Evolutionary conservation across 2,113 vertebrate genomes (phyloP).

Genomic region (Spilogale gracilis): DNA sequence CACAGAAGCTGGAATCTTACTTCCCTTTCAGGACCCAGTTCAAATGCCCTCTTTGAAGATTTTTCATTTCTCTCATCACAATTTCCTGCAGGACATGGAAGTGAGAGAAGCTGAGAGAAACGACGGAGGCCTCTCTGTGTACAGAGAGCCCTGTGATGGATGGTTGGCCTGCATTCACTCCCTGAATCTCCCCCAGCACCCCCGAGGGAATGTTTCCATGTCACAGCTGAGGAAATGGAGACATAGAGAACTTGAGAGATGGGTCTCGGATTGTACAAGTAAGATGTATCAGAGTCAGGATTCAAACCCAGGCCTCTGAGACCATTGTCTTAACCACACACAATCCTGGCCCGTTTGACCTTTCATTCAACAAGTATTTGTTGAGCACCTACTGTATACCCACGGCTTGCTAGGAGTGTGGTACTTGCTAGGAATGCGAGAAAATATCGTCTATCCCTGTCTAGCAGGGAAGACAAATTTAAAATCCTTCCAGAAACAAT

Average conservation of each 20-base stretch:
- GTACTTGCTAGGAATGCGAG: background rate
- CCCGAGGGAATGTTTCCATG: background rate
- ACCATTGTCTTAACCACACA: background rate
- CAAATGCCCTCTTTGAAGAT: constrained; percentile 1
- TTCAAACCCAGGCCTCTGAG: background rate
- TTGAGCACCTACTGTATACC: background rate
- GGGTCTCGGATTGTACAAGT: background rate
- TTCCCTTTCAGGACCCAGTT: constrained; percentile 17
- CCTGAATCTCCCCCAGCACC: background rate
- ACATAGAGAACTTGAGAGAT: background rate
- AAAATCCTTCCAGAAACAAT: constrained; percentile 19
- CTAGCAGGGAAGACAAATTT: background rate
- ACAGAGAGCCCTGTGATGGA: background rate
- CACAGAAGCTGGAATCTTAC: background rate
- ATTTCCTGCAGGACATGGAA: background rate
- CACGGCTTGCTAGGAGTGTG: background rate
- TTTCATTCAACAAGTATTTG: constrained; percentile 23
- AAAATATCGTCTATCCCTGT: background rate
- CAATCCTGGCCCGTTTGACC: background rate
- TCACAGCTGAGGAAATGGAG: background rate
- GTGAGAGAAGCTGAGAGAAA: background rate
- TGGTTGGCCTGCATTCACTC: background rate
- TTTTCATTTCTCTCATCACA: background rate
- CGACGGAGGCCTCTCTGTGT: background rate
- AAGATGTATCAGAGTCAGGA: background rate